Conservation (phyloP, 2,888 invertebrate species). For the Sthenelais limicola region DNA sequence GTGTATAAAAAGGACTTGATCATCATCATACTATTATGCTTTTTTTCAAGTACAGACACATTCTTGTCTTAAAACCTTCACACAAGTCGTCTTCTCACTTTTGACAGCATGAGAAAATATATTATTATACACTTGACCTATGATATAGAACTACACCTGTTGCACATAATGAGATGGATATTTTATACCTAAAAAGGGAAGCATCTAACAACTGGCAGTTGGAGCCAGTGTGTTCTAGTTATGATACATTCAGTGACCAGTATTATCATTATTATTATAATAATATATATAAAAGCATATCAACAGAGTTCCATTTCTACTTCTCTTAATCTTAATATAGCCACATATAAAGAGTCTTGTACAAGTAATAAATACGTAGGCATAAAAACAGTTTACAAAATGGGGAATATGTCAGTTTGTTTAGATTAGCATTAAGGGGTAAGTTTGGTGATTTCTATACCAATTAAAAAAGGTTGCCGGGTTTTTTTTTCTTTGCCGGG, state of each 20-base stretch:
- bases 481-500: too few species aligned
- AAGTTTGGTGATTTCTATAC: too few species aligned
- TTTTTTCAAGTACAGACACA: too few species aligned
- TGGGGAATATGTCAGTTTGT: slow-evolving; percentile 28
- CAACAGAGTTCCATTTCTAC: slow-evolving; percentile 9
- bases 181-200: neutral
- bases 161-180: too few species aligned
- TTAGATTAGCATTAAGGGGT: too few species aligned
- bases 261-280: slow-evolving; percentile 9
- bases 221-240: slow-evolving; percentile 14
- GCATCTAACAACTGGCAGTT: neutral
- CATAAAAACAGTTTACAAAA: slow-evolving; percentile 38
- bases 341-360: slow-evolving; percentile 33
- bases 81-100: too few species aligned
- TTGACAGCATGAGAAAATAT: too few species aligned
- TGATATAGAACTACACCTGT: too few species aligned
- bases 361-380: slow-evolving; percentile 38
- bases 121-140: too few species aligned
- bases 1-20: neutral
- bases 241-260: slow-evolving; percentile 31
- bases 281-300: slow-evolving; percentile 14
- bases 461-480: too few species aligned
- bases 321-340: slow-evolving; percentile 12
- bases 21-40: too few species aligned
- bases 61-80: too few species aligned